Base-by-base conservation (phyloP, 2,888 invertebrate genomes). In the Choristoneura rosaceana region DNA sequence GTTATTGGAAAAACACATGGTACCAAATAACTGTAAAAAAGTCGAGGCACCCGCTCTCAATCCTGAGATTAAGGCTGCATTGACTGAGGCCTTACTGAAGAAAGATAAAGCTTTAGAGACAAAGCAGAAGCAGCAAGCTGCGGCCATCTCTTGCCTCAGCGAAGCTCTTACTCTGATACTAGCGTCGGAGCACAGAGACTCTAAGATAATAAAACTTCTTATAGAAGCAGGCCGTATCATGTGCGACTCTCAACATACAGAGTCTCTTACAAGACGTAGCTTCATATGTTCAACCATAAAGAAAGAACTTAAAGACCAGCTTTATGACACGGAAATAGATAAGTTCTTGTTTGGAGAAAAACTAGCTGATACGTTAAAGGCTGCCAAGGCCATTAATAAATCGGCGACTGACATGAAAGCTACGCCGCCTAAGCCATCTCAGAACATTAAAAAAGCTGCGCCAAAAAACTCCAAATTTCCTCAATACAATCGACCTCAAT, bases 241-340 rank as follows among this genome's bases (percentile, higher is more conserved):
- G 25, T 58, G 58, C 12, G 25, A 58, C 25, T 10, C 25, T 8
- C 58, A 58, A 25, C 58, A 58, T 58, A 58, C 8, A 12, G 58
- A 58, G 8, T 17, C 58, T 10, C 15, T 58, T 15, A 59, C 33
- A 14, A 9, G 58, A 4, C 17, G 58, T 2, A 59, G 58, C 25
- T 59, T 59, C 12, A 59, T 59, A 12, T 59, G 58, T 12, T 59
- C 58, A 33, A 14, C 58, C 12, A 10, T 59, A 9, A 59, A 59
- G 25, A 59, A 59, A 10, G 58, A 59, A 14, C 10, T 59, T 7
- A 59, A 59, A 14, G 58, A 59, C 8, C 58, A 59, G 12, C 14
- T 59, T 0, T 59, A 59, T 59, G 33, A 59, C 12, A 59, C 58
- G 4, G 58, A 59, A 33, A 59, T 59, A 10, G 58, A 59, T 33